Conservation (phyloP, 2,888 invertebrate genomes). For the Leucophora obtusa region DNA sequence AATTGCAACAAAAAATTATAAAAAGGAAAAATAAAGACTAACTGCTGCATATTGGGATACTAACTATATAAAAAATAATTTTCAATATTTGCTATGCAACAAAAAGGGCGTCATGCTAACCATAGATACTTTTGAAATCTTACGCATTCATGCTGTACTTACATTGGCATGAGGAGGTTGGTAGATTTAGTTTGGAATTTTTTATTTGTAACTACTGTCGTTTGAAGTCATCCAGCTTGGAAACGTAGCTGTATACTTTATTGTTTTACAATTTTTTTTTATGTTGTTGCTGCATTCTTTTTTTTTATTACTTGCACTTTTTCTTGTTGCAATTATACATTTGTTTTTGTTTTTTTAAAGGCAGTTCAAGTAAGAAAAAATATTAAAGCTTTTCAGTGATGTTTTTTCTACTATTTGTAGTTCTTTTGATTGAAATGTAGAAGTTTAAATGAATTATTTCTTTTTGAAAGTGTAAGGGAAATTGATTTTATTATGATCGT, state of each 20-base stretch:
- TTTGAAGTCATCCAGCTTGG: neutral
- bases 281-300: constrained; percentile 25
- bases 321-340: constrained; percentile 54
- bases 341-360: too few relatives aligned
- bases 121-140: constrained; percentile 13
- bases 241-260: constrained; percentile 10
- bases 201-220: constrained; percentile 44
- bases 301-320: constrained; percentile 53
- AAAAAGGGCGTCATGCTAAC: constrained; percentile 15
- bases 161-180: neutral
- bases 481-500: too few relatives aligned
- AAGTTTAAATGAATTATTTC: too few relatives aligned
- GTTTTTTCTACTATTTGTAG: too few relatives aligned
- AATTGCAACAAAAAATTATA: constrained; percentile 46
- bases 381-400: too few relatives aligned
- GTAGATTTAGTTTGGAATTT: constrained; percentile 33
- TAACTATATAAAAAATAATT: constrained; percentile 38
- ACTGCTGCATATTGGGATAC: neutral
- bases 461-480: too few relatives aligned
- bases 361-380: too few relatives aligned
- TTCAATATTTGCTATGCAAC: constrained; percentile 13
- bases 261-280: neutral
- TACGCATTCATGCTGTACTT: neutral
- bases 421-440: too few relatives aligned
- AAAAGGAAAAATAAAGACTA: constrained; percentile 2